Conservation (phyloP, 2,797 vertebrate genomes). For the Buceros bicornis region DNA sequence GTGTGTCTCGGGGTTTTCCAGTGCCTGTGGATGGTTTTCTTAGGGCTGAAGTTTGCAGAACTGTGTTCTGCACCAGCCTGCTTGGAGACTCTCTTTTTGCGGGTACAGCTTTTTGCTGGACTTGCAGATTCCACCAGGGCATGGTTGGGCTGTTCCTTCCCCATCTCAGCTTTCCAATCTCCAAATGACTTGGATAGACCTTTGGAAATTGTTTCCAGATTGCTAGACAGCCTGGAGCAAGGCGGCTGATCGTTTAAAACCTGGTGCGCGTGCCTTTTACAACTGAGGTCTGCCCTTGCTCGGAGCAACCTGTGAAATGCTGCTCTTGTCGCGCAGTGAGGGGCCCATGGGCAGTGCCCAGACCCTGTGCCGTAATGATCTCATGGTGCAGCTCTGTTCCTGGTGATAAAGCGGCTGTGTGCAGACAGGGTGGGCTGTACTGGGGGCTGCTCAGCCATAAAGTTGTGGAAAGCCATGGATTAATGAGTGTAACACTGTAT, state of each 20-base stretch:
- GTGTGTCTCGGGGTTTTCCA: not conserved
- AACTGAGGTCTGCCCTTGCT: not conserved
- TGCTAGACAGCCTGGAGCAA: conserved; percentile 16
- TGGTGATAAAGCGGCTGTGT: not conserved
- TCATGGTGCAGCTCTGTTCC: not conserved
- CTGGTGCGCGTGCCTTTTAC: not conserved
- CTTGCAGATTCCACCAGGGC: conserved; percentile 22
- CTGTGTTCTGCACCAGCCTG: not conserved
- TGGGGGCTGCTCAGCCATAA: not conserved
- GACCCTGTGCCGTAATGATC: accelerated
- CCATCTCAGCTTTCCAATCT: not conserved
- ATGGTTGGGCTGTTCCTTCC: not conserved
- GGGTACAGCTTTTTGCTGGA: conserved; percentile 7
- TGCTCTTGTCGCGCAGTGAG: accelerated
- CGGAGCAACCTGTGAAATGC: not conserved
- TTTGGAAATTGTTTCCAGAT: conserved; percentile 14
- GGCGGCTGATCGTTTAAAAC: not conserved
- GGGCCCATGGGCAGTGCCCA: not conserved
- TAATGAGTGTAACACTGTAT: accelerated
- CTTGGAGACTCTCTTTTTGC: not conserved
- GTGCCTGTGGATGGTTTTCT: not conserved
- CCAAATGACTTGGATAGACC: not conserved
- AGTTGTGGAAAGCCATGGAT: not conserved
- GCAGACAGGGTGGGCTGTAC: not conserved
- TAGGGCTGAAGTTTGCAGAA: not conserved